Base-by-base conservation (phyloP, 2,113 vertebrate genomes). In the Sceloporus undulatus region DNA sequence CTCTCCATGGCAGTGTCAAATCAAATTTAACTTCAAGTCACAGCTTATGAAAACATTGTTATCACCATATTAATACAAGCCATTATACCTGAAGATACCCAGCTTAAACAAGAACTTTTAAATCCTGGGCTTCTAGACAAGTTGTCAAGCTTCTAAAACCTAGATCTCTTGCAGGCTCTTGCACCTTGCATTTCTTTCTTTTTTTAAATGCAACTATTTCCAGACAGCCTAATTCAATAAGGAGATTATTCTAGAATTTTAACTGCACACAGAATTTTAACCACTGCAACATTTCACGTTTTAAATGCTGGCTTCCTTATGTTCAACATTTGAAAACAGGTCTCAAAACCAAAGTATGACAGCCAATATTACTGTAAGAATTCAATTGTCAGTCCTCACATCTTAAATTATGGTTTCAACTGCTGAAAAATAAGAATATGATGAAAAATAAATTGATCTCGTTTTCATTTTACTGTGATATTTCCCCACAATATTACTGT, bases 21-120 rank as follows among this genome's bases (percentile, higher is more conserved):
- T 11, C 19, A n/a, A 79, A 86, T 52, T 21, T 5, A 52, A 56
- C 79, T 19, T 87, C 70, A 82, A 66, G 34, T 9, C 79, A 48
- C 40, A 82, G 59, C 71, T 38, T 65, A 76, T 75, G 42, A 82
- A 80, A 87, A 40, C 27, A 42, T 42, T 40, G 13, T 75, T 82
- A 82, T 25, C 11, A 76, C 38, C 68, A 74, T 74, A 74, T 74
- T 86, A 87, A 87, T 34, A 21, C 21, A 74, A 87, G 19, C 23
- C 18, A 74, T n/a, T 62, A n/a, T 82, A 76, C 56, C 65, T 75
- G 27, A 59, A 75, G 68, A 74, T 42, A 48, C 70, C 27, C 18
- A 76, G 86, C 29, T 52, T 23, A 52, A 73, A 29, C 40, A 66
- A 74, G 38, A 9, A 25, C 76, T 54, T 87, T 87, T 59, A n/a